Evolutionary conservation across 2,888 invertebrate genomes (phyloP).

Genomic region (Phalera bucephala): DNA sequence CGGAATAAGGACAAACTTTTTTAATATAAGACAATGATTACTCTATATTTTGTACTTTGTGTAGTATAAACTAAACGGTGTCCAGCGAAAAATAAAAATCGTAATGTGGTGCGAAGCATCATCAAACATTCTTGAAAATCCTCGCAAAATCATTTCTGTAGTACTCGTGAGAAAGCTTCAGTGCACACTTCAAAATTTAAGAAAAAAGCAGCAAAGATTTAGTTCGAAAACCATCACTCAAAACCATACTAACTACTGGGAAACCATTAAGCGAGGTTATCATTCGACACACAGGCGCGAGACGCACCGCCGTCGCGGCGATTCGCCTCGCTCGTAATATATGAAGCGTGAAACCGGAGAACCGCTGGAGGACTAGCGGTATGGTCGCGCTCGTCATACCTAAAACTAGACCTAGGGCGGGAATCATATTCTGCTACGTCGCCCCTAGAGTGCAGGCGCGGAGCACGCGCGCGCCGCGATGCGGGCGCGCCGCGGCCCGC

Average conservation of each 20-base stretch:
- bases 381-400: constrained; percentile 36
- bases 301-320: constrained; percentile 31
- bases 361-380: constrained; percentile 42
- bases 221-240: constrained; percentile 74
- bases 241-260: constrained; percentile 74
- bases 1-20: no score
- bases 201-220: constrained; percentile 68
- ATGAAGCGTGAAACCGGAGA: constrained; percentile 56
- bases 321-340: constrained; percentile 60
- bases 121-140: constrained; percentile 27
- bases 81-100: constrained; percentile 28
- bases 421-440: constrained; percentile 51
- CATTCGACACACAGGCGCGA: constrained; percentile 54
- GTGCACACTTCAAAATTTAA: constrained; percentile 57
- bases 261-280: constrained; percentile 76
- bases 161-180: constrained; percentile 51
- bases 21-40: no score
- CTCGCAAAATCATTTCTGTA: constrained; percentile 39
- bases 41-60: constrained; percentile 20
- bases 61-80: constrained; percentile 16
- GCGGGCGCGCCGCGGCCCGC: constrained; percentile 19
- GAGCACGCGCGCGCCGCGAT: constrained; percentile 27
- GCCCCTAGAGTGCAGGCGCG: constrained; percentile 34
- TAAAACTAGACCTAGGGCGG: constrained; percentile 37
- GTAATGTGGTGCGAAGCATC: constrained; percentile 42